Percentiles rank a stretch among this genome's conserved stretches.
These are phyloP conservation scores for Platysternon megacephalum DNA, from an alignment of 2,113 vertebrate genomes.

Conservation along the genomic window DNA sequence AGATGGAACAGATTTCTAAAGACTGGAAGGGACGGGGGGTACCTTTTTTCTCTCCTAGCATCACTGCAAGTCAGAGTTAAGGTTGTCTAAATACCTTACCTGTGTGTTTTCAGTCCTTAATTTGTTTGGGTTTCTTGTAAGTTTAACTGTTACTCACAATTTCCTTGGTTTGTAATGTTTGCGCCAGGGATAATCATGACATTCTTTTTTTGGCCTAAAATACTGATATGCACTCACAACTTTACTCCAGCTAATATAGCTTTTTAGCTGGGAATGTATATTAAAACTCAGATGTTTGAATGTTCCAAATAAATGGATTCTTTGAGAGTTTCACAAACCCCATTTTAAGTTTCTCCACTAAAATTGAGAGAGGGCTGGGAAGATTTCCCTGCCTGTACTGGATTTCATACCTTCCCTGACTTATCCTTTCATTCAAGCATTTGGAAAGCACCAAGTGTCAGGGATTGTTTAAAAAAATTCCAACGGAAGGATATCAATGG, in stretches of 20 bases:
- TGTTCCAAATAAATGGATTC: not conserved
- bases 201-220: not conserved
- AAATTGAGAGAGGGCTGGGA: not conserved
- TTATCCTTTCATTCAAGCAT: not conserved
- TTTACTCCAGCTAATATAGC: fast-evolving
- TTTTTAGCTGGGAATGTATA: not conserved
- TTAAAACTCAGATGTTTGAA: not conserved
- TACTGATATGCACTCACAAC: not conserved
- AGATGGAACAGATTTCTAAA: not conserved
- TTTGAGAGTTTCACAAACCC: not conserved
- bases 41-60: not conserved
- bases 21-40: not conserved
- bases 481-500: not conserved
- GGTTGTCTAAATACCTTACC: not conserved
- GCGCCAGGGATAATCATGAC: not conserved
- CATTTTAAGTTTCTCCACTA: not conserved
- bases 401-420: not conserved
- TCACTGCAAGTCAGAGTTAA: not conserved
- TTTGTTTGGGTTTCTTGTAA: not conserved
- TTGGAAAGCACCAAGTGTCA: not conserved
- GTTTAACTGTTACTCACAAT: not conserved
- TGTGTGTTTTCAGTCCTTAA: not conserved
- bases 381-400: not conserved
- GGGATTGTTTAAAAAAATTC: not conserved
- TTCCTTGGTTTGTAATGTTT: not conserved